Conservation (phyloP, 2,797 vertebrate species). For the Thalassophryne amazonica region DNA sequence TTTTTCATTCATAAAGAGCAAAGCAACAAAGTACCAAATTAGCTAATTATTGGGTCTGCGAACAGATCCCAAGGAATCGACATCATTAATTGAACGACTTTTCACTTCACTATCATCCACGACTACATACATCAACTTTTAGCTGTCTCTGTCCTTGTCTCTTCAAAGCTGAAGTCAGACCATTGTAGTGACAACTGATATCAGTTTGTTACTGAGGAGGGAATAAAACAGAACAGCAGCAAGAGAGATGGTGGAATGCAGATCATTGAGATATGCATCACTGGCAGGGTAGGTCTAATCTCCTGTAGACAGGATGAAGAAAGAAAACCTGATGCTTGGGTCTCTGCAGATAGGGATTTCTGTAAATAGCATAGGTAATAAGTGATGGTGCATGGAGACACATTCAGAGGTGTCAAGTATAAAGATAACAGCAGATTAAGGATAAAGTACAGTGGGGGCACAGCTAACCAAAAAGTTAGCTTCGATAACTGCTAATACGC, state of each 20-base stretch:
- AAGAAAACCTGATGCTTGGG: conserved; percentile 63
- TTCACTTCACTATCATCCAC: too few species aligned
- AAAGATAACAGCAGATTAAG: conserved; percentile 31
- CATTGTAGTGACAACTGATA: conserved; percentile 42
- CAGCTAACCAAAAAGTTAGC: too few species aligned
- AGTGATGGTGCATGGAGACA: conserved; percentile 40
- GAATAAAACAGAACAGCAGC: conserved; percentile 31
- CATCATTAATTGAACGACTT: too few species aligned
- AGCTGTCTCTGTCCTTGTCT: conserved; percentile 11
- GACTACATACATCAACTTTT: not conserved
- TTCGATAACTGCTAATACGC: too few species aligned
- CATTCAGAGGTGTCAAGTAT: conserved; percentile 49
- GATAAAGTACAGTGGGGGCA: too few species aligned
- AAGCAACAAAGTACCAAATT: too few species aligned
- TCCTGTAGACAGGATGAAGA: conserved; percentile 73
- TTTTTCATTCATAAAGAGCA: too few species aligned
- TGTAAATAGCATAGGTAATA: conserved; percentile 80
- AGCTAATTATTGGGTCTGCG: too few species aligned
- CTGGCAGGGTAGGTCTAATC: conserved; percentile 72
- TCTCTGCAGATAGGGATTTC: conserved; percentile 70
- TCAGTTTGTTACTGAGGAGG: conserved; percentile 40
- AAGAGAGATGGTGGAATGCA: conserved; percentile 68
- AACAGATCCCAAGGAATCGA: too few species aligned
- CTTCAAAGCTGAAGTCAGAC: conserved; percentile 35
- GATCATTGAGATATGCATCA: conserved; percentile 76